Conservation (phyloP, 2,888 invertebrate genomes). For the Apodemia hepburni region DNA sequence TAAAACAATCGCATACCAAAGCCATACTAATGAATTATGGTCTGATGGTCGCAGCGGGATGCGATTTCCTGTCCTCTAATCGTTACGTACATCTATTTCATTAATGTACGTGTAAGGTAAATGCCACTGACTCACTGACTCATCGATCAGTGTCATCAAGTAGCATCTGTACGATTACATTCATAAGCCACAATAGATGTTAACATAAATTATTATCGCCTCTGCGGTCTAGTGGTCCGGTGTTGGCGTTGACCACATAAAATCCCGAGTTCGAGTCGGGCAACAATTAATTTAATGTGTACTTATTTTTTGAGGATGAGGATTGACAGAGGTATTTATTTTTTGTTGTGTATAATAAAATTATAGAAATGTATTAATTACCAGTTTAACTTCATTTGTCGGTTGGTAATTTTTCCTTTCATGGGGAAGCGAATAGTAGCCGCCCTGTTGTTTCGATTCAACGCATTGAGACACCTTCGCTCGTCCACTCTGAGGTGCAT, state of each 20-base stretch:
- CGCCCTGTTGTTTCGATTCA: conserved; percentile 82
- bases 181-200: background rate
- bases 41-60: conserved; percentile 5
- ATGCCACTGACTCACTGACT: conserved; percentile 2
- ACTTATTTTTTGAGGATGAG: too few relatives aligned
- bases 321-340: too few relatives aligned
- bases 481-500: conserved; percentile 85
- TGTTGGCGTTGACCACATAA: too few relatives aligned
- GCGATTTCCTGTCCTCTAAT: conserved; percentile 7
- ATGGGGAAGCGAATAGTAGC: conserved; percentile 84
- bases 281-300: too few relatives aligned
- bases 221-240: too few relatives aligned
- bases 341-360: too few relatives aligned
- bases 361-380: conserved; percentile 42
- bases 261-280: too few relatives aligned
- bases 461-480: conserved; percentile 82
- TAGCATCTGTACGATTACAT: background rate
- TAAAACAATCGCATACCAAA: conserved; percentile 13
- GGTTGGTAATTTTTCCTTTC: conserved; percentile 84
- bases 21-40: conserved; percentile 3
- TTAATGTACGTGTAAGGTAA: background rate
- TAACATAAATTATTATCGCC: too few relatives aligned
- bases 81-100: background rate
- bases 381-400: conserved; percentile 89
- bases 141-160: conserved; percentile 4